Percentiles rank a stretch among this genome's conserved stretches.
These are phyloP conservation scores for Belgica antarctica DNA, from an alignment of 2,888 invertebrate genomes.

Conservation along the genomic window DNA sequence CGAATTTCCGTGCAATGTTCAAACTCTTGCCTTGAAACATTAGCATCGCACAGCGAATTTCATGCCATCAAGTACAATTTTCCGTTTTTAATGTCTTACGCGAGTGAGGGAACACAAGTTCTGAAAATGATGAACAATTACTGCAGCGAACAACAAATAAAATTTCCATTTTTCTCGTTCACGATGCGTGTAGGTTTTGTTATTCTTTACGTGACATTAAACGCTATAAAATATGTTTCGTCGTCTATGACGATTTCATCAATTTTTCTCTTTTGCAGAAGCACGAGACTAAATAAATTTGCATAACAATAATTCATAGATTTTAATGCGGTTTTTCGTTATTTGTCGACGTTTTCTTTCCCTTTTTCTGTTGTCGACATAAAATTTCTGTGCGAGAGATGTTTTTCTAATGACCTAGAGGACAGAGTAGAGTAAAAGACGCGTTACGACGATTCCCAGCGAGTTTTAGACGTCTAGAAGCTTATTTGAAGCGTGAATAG, in stretches of 20 bases:
- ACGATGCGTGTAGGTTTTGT: constrained; percentile 34
- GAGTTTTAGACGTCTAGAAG: no score
- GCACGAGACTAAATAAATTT: constrained; percentile 20
- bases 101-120: not conserved
- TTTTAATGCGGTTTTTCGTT: constrained; percentile 37
- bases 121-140: constrained; percentile 16
- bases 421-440: constrained; percentile 37
- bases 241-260: constrained; percentile 39
- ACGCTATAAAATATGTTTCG: constrained; percentile 29
- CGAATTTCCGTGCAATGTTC: constrained; percentile 19
- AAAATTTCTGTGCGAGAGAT: constrained; percentile 29
- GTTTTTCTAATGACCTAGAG: constrained; percentile 41
- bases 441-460: no score
- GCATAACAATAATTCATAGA: constrained; percentile 42
- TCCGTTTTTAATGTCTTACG: not conserved
- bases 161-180: constrained; percentile 38
- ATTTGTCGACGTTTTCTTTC: not conserved
- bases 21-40: constrained; percentile 14
- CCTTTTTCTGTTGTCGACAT: constrained; percentile 17
- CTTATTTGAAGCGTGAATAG: no score
- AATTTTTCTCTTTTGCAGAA: constrained; percentile 18
- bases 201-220: constrained; percentile 34
- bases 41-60: constrained; percentile 2
- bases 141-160: constrained; percentile 29
- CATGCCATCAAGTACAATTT: constrained; percentile 20